These are phyloP conservation scores for Grantiella picta DNA, from an alignment of 2,113 vertebrate genomes.

Conservation along the genomic window DNA sequence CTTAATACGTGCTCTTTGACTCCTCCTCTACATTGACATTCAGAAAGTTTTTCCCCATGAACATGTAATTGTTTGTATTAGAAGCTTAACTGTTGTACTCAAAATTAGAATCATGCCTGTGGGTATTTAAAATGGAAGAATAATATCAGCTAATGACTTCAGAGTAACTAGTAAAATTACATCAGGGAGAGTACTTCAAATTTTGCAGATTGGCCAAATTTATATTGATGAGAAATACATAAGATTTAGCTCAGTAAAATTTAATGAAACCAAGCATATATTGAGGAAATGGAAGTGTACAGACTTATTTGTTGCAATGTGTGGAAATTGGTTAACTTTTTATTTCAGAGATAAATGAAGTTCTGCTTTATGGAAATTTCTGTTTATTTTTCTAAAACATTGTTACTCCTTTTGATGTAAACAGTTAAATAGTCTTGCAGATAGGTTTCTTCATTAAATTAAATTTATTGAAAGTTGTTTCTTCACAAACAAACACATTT, in stretches of 20 bases:
- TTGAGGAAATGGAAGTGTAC: background rate
- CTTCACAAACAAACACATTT: background rate
- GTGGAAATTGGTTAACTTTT: background rate
- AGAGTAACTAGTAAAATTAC: conserved; percentile 46
- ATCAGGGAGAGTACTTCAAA: conserved; percentile 45
- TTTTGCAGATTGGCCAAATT: conserved; percentile 46
- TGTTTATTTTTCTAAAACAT: background rate
- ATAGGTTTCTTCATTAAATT: background rate
- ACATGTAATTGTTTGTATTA: conserved; percentile 45
- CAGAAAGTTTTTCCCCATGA: conserved; percentile 25
- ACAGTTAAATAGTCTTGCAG: background rate
- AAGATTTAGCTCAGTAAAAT: conserved; percentile 43
- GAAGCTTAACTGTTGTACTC: conserved; percentile 31
- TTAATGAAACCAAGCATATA: conserved; percentile 40
- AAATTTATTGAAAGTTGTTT: background rate
- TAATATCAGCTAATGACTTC: conserved; percentile 53
- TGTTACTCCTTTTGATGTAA: background rate
- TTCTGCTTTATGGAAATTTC: conserved; percentile 2
- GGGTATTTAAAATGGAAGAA: conserved; percentile 55
- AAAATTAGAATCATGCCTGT: conserved; percentile 35
- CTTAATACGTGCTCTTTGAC: background rate
- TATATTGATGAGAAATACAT: conserved; percentile 20
- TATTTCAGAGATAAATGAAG: background rate
- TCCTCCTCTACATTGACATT: conserved; percentile 7
- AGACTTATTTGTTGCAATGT: background rate